These are phyloP conservation scores for Holothuria leucospilota DNA, from an alignment of 53 echinoderm and acorn worm genomes.

Conservation along the genomic window DNA sequence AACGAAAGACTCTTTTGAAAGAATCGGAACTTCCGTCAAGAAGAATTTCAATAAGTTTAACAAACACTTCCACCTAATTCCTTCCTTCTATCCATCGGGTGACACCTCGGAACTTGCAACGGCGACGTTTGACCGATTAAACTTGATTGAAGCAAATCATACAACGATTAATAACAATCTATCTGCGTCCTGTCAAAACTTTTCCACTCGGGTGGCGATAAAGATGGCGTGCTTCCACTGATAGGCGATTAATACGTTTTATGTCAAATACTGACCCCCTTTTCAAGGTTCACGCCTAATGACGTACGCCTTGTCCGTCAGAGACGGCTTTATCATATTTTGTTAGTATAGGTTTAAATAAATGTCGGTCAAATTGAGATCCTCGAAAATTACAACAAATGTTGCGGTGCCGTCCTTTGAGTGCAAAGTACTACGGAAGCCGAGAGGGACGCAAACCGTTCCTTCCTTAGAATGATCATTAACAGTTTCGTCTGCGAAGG, in stretches of 20 bases:
- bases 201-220: constrained; percentile 1
- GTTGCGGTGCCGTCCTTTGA: background rate
- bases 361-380: constrained; percentile 45
- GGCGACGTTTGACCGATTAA: constrained; percentile 43
- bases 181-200: constrained; percentile 32
- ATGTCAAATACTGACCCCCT: constrained; percentile 31
- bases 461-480: no score
- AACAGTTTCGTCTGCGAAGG: no score
- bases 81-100: no score
- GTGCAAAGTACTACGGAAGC: constrained; percentile 23
- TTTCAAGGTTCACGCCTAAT: constrained; percentile 11
- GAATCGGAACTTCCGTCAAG: no score
- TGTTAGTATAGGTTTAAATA: constrained; percentile 27
- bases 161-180: constrained; percentile 40
- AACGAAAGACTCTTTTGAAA: no score
- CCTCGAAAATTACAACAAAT: constrained; percentile 37
- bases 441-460: background rate
- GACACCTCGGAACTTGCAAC: background rate
- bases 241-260: constrained; percentile 18
- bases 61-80: no score
- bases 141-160: constrained; percentile 38
- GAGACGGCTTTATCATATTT: constrained; percentile 35
- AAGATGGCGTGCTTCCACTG: constrained; percentile 37
- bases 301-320: constrained; percentile 37
- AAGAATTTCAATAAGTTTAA: no score